Base-by-base conservation (phyloP, 2,797 vertebrate species). In the Myotis pilosus region DNA sequence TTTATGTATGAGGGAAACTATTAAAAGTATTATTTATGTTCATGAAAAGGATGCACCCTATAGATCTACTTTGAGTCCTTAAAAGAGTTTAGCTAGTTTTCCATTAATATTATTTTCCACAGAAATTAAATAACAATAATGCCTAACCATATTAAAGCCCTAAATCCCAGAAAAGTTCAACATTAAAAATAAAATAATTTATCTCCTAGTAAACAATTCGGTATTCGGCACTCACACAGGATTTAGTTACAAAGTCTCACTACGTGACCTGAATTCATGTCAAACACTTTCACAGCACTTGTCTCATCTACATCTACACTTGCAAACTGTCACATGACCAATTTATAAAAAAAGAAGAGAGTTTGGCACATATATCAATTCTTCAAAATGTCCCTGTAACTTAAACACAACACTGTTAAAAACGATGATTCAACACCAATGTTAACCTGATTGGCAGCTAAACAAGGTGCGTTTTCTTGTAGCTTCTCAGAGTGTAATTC, bases 321-420 rank as follows among this genome's bases (percentile, higher is more conserved):
- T 96, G 96, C 97, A 97, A 96, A 96, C 55, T 85, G 94, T 96
- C 83, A 97, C 96, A 85, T 93, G 96, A 96, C 95, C 95, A 95
- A 95, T 88, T 78, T n/a, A 68, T 82, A 95, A 96, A 96, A 95
- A 81, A 9, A 95, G 78, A 87, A 93, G 92, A 89, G 68, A 89
- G 94, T 98, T 95, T 98, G 98, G 98, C 98, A 98, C 94, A 23
- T 68, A 95, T 91, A 97, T 96, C 94, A 74, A 10, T 95, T 96
- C 94, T 94, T 96, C 95, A 86, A 89, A 97, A 85, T 1, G 3
- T 92, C 96, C 97, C 97, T 96, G 95, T 91, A 85, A 81, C 96
- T 96, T 64, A 49, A 53, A 69, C 25, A 94, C 93, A 71, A 94
- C 81, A 96, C 97, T 88, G 94, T 82, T 87, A 66, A 82, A 96